A percentile compares a stretch with the other conserved stretches of the same genome.
phyloP scores from a whole-genome alignment of 2,797 vertebrate species.

The Lacerta viridis region DNA sequence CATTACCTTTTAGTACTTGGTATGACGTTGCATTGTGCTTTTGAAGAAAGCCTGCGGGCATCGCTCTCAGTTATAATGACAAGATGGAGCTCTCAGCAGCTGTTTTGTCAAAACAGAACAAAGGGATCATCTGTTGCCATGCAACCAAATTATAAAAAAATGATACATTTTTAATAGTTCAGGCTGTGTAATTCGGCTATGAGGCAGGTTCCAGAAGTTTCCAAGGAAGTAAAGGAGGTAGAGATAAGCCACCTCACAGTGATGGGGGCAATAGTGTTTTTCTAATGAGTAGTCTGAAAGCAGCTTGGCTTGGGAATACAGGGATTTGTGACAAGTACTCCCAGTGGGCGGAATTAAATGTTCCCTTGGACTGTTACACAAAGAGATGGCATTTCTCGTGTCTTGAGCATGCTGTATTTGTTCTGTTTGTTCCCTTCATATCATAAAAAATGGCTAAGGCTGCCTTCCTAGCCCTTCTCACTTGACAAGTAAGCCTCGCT shows the following conservation, averaged over 20 bases:
- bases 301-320: not conserved
- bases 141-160: constrained; percentile 71
- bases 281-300: not conserved
- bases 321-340: constrained; percentile 30
- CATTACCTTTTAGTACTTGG: constrained; percentile 18
- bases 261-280: not conserved
- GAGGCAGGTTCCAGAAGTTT: constrained; percentile 22
- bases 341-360: constrained; percentile 7
- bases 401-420: not conserved
- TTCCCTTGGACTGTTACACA: constrained; percentile 15
- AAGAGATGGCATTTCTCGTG: constrained; percentile 1
- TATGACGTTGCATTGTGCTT: constrained; percentile 13
- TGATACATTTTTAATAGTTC: constrained; percentile 65
- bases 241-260: constrained; percentile 30
- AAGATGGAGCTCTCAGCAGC: constrained; percentile 64
- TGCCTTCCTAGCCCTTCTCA: too few relatives aligned
- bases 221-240: not conserved
- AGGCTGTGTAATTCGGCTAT: constrained; percentile 43
- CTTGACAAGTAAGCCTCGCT: too few relatives aligned
- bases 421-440: constrained; percentile 1
- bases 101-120: constrained; percentile 73
- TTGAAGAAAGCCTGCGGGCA: constrained; percentile 58
- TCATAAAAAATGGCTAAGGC: not conserved
- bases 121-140: constrained; percentile 70
- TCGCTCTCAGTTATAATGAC: constrained; percentile 61